Evolutionary conservation across 2,113 vertebrate species (phyloP).

Genomic region (Protomyctophum bolini): DNA sequence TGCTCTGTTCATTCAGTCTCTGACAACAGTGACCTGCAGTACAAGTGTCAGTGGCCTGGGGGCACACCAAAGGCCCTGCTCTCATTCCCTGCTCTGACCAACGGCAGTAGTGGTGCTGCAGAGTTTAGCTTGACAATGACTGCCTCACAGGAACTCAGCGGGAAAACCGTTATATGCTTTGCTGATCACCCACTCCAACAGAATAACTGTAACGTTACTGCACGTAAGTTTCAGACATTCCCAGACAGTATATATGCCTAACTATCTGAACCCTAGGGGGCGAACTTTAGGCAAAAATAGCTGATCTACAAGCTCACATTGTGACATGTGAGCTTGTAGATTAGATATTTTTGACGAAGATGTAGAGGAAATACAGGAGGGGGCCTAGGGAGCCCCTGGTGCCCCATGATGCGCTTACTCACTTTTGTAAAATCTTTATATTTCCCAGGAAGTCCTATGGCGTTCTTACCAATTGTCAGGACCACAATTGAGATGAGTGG

Average conservation of each 20-base stretch:
- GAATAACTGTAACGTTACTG: conserved; percentile 52
- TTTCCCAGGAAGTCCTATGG: conserved; percentile 49
- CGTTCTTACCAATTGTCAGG: conserved; percentile 54
- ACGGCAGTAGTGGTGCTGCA: conserved; percentile 26
- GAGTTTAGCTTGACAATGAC: conserved; percentile 44
- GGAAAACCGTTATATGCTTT: conserved; percentile 50
- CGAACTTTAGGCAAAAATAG: too few species aligned
- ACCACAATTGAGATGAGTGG: conserved; percentile 43
- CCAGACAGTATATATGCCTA: background rate
- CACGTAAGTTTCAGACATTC: conserved; percentile 51
- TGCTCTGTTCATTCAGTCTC: conserved; percentile 60
- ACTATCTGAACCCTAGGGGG: background rate
- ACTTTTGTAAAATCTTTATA: background rate
- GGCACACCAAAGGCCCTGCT: conserved; percentile 60
- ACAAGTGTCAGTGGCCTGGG: conserved; percentile 63
- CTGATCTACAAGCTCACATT: too few species aligned
- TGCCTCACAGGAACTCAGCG: conserved; percentile 32
- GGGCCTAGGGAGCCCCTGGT: too few species aligned
- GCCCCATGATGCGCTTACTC: too few species aligned
- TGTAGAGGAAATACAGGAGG: too few species aligned
- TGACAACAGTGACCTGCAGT: conserved; percentile 48
- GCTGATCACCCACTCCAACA: conserved; percentile 49
- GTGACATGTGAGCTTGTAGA: too few species aligned
- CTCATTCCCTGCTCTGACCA: conserved; percentile 58
- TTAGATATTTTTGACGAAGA: too few species aligned